Base-by-base conservation (phyloP, 2,113 vertebrate species). In the Hippocampus guttulatus region DNA sequence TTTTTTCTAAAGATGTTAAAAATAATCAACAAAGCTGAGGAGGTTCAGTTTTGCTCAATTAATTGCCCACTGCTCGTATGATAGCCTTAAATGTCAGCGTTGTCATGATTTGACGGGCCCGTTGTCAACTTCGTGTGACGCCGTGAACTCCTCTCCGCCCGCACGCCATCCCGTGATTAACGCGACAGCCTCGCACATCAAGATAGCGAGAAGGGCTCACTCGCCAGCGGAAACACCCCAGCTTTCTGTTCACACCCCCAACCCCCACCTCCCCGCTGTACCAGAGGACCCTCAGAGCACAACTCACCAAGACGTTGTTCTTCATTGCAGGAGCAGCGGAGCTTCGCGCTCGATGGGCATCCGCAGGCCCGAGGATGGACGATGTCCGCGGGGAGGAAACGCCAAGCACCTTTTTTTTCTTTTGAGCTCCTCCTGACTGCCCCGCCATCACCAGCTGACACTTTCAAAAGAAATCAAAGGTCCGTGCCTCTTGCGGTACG, bases 291-390 rank as follows among this genome's bases (percentile, higher is more conserved):
- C 79, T 75, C 62, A 5, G 8, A 85, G 81, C 73, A 70, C 60
- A 43, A 70, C 70, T 73, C 70, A 69, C 79, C 76, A 82, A 90
- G 77, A 87, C 75, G 78, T 65, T 66, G 82, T 84, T 84, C 66
- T 83, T 87, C 87, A 89, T 91, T 86, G 89, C 68, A 27, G 69
- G 41, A 85, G 73, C 89, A 88, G 87, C 79, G 2, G 81, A 83
- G 64, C 77, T 75, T 61, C 54, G 43, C 55, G 80, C 68, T 61
- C 76, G 75, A 85, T 84, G 72, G 81, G 72, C 47, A 75, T 74
- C 69, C 65, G 23, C 55, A 51, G 51, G 75, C 70, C 75, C 70
- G 75, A 64, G 18, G 20, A 82, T 69, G 65, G 78, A 67, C 14
- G 21, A 83, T 73, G 67, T 78, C 47, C 6, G 63, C 47, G 41